A percentile compares a stretch with the other conserved stretches of the same genome.
Evolutionary conservation across 2,113 vertebrate genomes (phyloP).

Genomic region (Calonectris borealis): DNA sequence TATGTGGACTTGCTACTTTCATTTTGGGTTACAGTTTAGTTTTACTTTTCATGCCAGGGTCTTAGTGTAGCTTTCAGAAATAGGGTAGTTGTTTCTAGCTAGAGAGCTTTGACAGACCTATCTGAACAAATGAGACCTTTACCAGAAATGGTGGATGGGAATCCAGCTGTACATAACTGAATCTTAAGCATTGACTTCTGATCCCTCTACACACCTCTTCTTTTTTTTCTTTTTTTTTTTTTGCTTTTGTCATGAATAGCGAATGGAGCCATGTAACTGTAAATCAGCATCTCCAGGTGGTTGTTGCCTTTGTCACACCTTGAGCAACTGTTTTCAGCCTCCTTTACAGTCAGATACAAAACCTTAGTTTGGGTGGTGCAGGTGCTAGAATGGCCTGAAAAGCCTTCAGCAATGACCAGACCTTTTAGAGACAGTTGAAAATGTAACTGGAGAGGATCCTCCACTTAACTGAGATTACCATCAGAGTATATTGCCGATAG

Average conservation of each 20-base stretch:
- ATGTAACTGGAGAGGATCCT: background rate
- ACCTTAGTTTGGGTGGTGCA: background rate
- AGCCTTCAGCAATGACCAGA: background rate
- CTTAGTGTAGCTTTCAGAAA: background rate
- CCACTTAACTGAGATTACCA: background rate
- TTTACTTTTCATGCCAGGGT: background rate
- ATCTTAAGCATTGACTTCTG: background rate
- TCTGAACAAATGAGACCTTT: background rate
- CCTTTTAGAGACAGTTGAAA: background rate
- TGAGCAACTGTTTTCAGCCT: background rate
- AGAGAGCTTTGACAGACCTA: background rate
- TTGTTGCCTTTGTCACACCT: background rate
- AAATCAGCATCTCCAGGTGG: background rate
- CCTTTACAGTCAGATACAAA: background rate
- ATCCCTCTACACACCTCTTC: background rate
- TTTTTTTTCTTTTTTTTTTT: background rate
- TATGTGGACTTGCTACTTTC: background rate
- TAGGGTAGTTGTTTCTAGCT: background rate
- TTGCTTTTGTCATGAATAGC: background rate
- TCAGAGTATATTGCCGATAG: accelerated
- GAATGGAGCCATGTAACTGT: background rate
- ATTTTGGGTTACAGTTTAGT: background rate
- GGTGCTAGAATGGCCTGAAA: background rate
- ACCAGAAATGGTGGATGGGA: background rate
- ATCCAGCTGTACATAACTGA: background rate